Conservation (phyloP, 2,888 invertebrate genomes). For the Eueremaeus valkanovi region DNA sequence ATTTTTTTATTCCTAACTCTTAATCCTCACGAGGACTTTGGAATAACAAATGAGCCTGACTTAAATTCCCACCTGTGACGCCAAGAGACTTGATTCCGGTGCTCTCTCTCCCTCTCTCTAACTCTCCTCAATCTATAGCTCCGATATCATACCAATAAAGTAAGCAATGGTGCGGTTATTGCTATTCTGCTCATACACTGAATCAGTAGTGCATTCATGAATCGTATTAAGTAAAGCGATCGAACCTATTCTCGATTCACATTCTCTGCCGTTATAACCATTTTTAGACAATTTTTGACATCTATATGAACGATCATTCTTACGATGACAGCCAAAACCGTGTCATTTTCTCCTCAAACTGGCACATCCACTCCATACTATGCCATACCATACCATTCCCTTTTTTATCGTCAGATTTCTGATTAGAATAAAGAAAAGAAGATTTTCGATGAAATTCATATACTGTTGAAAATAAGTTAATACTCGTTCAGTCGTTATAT, state of each 20-base stretch:
- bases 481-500: too few species aligned
- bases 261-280: conserved; percentile 8
- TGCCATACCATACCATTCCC: too few species aligned
- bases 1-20: conserved; percentile 14
- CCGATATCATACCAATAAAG: too few species aligned
- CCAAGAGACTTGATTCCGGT: conserved; percentile 10
- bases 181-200: conserved; percentile 4
- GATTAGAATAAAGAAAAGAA: too few species aligned
- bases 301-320: conserved; percentile 14
- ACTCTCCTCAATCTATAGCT: too few species aligned
- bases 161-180: too few species aligned
- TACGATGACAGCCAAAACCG: conserved; percentile 9
- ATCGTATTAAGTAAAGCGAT: conserved; percentile 16
- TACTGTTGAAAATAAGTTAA: too few species aligned
- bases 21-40: conserved; percentile 11
- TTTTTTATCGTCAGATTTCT: too few species aligned
- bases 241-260: conserved; percentile 15
- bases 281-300: conserved; percentile 27
- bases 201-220: conserved; percentile 19
- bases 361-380: background rate
- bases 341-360: conserved; percentile 7
- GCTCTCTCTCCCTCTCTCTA: too few species aligned
- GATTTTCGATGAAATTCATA: too few species aligned
- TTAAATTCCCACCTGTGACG: conserved; percentile 23
- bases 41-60: conserved; percentile 17